phyloP scores from a whole-genome alignment of 2,113 vertebrate genomes.

The Conger conger region DNA sequence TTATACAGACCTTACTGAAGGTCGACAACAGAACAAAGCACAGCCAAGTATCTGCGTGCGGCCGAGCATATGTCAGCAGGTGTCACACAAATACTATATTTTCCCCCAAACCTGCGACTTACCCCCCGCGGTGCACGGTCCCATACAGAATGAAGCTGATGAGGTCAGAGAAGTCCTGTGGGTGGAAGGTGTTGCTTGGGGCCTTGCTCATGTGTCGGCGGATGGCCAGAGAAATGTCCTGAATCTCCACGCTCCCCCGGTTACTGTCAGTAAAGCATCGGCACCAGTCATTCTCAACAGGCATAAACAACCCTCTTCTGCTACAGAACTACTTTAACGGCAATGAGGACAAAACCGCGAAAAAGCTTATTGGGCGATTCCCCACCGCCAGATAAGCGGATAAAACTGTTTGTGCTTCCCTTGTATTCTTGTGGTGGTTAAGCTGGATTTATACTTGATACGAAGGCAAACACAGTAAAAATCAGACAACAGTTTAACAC shows the following conservation, averaged over 20 bases:
- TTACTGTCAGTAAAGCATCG: slow-evolving; percentile 70
- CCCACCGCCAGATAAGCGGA: not conserved
- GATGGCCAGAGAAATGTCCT: slow-evolving; percentile 88
- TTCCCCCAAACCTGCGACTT: slow-evolving; percentile 37
- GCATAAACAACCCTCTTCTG: not conserved
- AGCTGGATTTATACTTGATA: no score
- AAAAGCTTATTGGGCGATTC: not conserved
- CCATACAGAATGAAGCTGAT: slow-evolving; percentile 98
- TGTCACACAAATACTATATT: not conserved
- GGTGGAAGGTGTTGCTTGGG: slow-evolving; percentile 94
- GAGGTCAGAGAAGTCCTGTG: slow-evolving; percentile 97
- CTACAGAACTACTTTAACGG: no score
- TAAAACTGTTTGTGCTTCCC: not conserved
- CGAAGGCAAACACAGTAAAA: no score
- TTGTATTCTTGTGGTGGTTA: no score
- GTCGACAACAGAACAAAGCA: not conserved
- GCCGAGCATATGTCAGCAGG: not conserved
- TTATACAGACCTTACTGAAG: not conserved
- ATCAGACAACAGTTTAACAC: no score
- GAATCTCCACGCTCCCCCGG: slow-evolving; percentile 86
- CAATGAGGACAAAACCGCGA: not conserved
- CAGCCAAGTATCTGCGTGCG: not conserved
- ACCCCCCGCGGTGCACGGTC: slow-evolving; percentile 92
- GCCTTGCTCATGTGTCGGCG: slow-evolving; percentile 92
- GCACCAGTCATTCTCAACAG: not conserved